Evolutionary conservation across 2,113 vertebrate genomes (phyloP).

Genomic region (Corvus hawaiiensis): DNA sequence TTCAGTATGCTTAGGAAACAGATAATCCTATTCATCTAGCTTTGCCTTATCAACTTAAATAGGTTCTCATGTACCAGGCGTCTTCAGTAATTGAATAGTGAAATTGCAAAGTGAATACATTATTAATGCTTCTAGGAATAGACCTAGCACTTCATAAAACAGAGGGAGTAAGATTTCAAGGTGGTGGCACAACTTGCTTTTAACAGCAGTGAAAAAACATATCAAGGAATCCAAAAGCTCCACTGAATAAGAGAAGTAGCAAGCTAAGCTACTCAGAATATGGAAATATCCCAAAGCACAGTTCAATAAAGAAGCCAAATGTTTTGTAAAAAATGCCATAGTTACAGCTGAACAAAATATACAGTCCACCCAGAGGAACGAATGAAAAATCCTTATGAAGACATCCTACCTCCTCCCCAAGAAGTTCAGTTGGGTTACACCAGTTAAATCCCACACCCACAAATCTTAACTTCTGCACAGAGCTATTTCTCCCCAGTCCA

Average conservation of each 20-base stretch:
- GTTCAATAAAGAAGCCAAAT: neutral
- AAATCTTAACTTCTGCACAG: neutral
- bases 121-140: slow-evolving; percentile 28
- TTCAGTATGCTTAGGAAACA: neutral
- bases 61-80: neutral
- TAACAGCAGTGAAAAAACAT: neutral
- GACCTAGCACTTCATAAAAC: neutral
- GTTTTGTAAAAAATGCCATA: neutral
- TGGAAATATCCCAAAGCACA: neutral
- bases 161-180: neutral
- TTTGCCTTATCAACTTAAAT: slow-evolving; percentile 21
- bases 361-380: neutral
- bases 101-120: slow-evolving; percentile 10
- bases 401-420: neutral
- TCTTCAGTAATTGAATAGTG: neutral
- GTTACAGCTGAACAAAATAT: neutral
- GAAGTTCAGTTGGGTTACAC: neutral
- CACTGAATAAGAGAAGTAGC: neutral
- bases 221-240: neutral
- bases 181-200: neutral
- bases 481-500: neutral
- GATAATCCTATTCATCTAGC: slow-evolving; percentile 22
- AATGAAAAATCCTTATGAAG: neutral
- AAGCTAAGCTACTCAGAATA: neutral
- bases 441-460: neutral